Conservation (phyloP, 2,888 invertebrate species). For the Drosophila meridiana region DNA sequence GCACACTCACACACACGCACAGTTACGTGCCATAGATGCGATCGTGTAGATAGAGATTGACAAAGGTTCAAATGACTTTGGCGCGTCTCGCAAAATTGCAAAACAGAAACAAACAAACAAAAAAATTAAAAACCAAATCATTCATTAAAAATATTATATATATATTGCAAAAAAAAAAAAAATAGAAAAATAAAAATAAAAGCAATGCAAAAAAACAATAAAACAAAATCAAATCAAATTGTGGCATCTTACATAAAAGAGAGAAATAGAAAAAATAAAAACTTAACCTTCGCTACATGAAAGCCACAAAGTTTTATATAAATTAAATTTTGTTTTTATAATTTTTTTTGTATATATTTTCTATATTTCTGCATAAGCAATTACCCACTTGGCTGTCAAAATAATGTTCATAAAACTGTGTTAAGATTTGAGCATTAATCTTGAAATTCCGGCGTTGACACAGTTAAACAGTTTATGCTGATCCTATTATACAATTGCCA, state of each 20-base stretch:
- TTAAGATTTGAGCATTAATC: conserved; percentile 12
- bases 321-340: conserved; percentile 26
- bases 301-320: conserved; percentile 47
- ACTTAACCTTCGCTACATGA: conserved; percentile 69
- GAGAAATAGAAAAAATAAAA: conserved; percentile 14
- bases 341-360: conserved; percentile 12
- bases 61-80: conserved; percentile 69
- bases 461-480: not conserved
- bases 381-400: conserved; percentile 60
- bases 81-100: conserved; percentile 61
- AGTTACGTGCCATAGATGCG: conserved; percentile 74
- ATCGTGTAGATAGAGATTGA: conserved; percentile 66
- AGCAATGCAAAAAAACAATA: conserved; percentile 33
- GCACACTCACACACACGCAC: conserved; percentile 41
- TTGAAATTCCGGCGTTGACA: conserved; percentile 19
- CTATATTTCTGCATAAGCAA: conserved; percentile 46
- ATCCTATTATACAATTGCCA: conserved; percentile 61
- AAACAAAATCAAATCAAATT: conserved; percentile 71
- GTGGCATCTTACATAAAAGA: conserved; percentile 76
- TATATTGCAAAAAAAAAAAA: conserved; percentile 37
- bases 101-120: conserved; percentile 42
- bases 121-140: conserved; percentile 66
- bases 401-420: conserved; percentile 17
- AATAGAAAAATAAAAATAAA: conserved; percentile 23
- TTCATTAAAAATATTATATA: conserved; percentile 62